Evolutionary conservation across 2,888 invertebrate species (phyloP), one percentile per base, ranked within the genome.

Genomic region (Megaustenia siamemsis): DNA sequence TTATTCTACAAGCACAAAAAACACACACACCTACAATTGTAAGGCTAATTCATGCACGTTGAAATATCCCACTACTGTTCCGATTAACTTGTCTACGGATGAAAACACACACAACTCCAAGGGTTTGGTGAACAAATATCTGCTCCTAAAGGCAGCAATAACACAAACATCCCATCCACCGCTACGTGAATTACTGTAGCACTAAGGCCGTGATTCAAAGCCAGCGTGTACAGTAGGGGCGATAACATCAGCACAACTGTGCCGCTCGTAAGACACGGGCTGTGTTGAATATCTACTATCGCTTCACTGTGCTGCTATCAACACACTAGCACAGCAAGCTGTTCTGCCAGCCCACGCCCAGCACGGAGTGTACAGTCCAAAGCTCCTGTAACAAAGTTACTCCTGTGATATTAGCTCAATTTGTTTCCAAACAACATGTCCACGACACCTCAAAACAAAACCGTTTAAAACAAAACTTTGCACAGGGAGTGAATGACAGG

Each of bases 181-280:
- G 69, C 69, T 69, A 28, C 40, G 69, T 40, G 69, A 69, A 69
- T 69, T n/a, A 24, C 40, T 69, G 40, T n/a, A 69, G 40, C 40
- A 40, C 28, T 40, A 40, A 40, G 69, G 69, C 40, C 24, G 40
- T 69, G 69, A 69, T 69, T 69, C 69, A 40, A 69, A 38, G 69
- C 71, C 45, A 28, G 45, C 71, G 71, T 73, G 71, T 73, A 38
- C n/a, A 15, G 12, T 28, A 8, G 28, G 28, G n/a, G 71, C n/a
- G 71, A 73, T 73, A 73, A 73, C 71, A 69, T 40, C 40, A 73
- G 71, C 71, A 45, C 28, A 43, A 45, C 71, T 45, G 4, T 45
- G 43, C 45, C 71, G 71, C 71, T 45, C n/a, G 71, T 45, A 45
- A 73, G 71, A 45, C 71, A 43, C n/a, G n/a, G 43, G 28, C 45